Base-by-base conservation (phyloP, 2,797 vertebrate genomes). In the Pangasius larnaudii region DNA sequence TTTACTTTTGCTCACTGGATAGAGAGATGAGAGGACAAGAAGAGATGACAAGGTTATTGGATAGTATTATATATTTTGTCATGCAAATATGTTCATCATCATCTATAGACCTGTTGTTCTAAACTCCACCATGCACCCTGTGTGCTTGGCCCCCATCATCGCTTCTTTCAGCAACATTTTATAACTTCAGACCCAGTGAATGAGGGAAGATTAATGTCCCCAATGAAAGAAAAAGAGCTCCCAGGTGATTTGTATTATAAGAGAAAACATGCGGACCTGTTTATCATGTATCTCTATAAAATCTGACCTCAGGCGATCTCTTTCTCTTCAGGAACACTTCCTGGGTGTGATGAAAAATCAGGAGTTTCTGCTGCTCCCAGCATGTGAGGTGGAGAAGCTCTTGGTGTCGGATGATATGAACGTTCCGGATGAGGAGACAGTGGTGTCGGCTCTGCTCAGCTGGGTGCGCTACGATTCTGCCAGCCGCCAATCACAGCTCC, bases 381-480 rank as follows among this genome's bases (percentile, higher is more conserved):
- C 96, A 89, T 95, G 95, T 77, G 98, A 99, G 95, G 98, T 99
- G 92, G 96, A 98, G 93, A 97, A 97, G 91, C 96, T 99, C 84
- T 95, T 99, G 92, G 96, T 95, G 36, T 99, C 98, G n/a, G 99
- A 99, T 87, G 98, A 99, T 89, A 97, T 99, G 96, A 99, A 99
- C 67, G 98, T 99, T 91, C 97, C 98, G 2, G 97, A 97, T 24
- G 99, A 99, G 93, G 99, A 99, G 94, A 99, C 98, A 0, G 97
- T 99, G 88, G 94, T 99, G 69, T 97, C 97, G 33, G 97, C 98
- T 22, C 95, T 99, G 80, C 96, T 99, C n/a, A 97, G 97, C 0
- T 99, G 99, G 99, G 97, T 99, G 83, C 94, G 94, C 80, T 97
- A 99, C 39, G 98, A 99, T 83, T 74, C 94, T 58, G 89, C 94